Percentiles rank a stretch among this genome's conserved stretches.
phyloP scores from a whole-genome alignment of 2,888 invertebrate genomes.

The Endomychus coccineus region DNA sequence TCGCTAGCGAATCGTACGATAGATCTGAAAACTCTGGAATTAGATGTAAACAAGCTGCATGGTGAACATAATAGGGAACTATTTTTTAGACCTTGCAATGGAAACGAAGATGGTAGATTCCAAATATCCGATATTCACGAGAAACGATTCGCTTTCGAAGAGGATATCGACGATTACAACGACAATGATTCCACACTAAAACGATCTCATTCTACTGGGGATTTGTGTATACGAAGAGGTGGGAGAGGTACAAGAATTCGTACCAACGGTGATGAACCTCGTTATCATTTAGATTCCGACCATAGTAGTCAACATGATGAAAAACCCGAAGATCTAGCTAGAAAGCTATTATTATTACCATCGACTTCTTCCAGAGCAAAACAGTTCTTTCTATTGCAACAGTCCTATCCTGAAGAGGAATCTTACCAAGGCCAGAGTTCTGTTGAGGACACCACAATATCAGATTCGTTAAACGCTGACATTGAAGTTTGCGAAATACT shows the following conservation, averaged over 20 bases:
- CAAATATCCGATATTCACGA: constrained; percentile 50
- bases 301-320: constrained; percentile 49
- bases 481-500: constrained; percentile 47
- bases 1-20: constrained; percentile 46
- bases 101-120: constrained; percentile 48
- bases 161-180: constrained; percentile 40
- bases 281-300: constrained; percentile 48
- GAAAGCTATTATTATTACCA: constrained; percentile 40
- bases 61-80: constrained; percentile 37
- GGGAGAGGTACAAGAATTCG: constrained; percentile 36
- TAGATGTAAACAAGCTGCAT: constrained; percentile 31
- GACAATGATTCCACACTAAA: constrained; percentile 40
- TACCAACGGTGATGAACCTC: constrained; percentile 40
- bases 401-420: constrained; percentile 38
- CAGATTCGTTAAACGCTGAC: constrained; percentile 47
- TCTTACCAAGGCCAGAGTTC: constrained; percentile 44
- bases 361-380: constrained; percentile 37
- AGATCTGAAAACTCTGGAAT: constrained; percentile 41
- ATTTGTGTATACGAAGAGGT: constrained; percentile 41
- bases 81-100: constrained; percentile 41
- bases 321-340: constrained; percentile 45
- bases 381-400: constrained; percentile 38
- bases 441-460: constrained; percentile 45
- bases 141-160: constrained; percentile 41
- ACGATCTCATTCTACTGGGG: constrained; percentile 47